Percentiles rank a stretch among this genome's conserved stretches.
Conservation (phyloP, 37 sponge, comb jelly and placozoan species). For the Ianthella basta region DNA sequence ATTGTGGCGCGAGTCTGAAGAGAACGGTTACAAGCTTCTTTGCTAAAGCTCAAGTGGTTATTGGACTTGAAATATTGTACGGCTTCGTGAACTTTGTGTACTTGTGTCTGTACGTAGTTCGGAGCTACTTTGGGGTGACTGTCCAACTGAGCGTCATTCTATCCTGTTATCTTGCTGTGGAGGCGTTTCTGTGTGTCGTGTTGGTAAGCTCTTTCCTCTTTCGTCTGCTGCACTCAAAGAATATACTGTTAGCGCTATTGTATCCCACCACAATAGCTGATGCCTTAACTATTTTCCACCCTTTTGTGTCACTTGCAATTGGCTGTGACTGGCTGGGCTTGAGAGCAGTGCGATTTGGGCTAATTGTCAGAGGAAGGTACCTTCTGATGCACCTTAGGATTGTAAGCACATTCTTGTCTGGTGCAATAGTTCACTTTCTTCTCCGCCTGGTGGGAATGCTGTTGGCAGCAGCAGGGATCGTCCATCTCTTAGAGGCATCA, state of each 20-base stretch:
- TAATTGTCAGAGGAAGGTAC: constrained; percentile 38
- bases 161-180: constrained; percentile 1
- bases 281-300: constrained; percentile 70
- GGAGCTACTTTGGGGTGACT: constrained; percentile 13
- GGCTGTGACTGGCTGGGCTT: constrained; percentile 74
- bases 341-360: constrained; percentile 60
- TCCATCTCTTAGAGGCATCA: constrained; percentile 69
- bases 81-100: background rate
- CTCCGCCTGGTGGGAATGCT: constrained; percentile 45
- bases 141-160: background rate
- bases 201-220: constrained; percentile 43
- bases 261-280: constrained; percentile 60
- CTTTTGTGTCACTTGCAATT: constrained; percentile 54
- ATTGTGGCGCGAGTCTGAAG: too few species aligned
- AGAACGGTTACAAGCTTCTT: too few species aligned
- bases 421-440: constrained; percentile 35
- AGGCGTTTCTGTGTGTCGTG: constrained; percentile 20
- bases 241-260: constrained; percentile 48
- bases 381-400: constrained; percentile 44
- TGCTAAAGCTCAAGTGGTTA: too few species aligned
- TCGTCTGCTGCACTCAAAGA: constrained; percentile 44
- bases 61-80: too few species aligned
- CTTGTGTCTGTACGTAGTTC: background rate
- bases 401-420: constrained; percentile 19
- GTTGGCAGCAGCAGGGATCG: constrained; percentile 62